phyloP scores from a whole-genome alignment of 2,113 vertebrate species.

The Embiotoca jacksoni region DNA sequence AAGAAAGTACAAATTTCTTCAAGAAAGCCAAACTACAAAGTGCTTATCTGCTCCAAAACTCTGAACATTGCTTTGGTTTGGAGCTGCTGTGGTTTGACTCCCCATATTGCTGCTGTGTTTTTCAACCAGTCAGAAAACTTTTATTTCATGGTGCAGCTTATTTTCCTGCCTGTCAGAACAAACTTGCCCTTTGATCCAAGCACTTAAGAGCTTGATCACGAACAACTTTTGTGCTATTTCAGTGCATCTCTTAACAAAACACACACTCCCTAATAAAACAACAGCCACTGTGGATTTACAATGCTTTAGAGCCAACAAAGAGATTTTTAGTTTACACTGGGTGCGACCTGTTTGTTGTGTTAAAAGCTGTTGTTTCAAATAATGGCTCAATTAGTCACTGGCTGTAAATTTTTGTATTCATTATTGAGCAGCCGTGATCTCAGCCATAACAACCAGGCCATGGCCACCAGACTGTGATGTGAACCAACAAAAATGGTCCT shows the following conservation, averaged over 20 bases:
- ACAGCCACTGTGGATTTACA: slow-evolving; percentile 28
- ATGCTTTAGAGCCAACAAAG: not conserved
- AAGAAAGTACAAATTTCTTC: too few species aligned
- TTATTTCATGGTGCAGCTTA: slow-evolving; percentile 7
- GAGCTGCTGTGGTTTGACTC: not conserved
- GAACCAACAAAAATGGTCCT: slow-evolving; percentile 3
- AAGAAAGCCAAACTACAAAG: too few species aligned
- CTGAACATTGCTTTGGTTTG: not conserved
- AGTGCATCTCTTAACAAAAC: slow-evolving; percentile 9
- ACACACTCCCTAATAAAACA: slow-evolving; percentile 5
- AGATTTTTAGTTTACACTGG: slow-evolving; percentile 13
- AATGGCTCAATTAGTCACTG: slow-evolving; percentile 55
- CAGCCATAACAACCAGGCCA: not conserved
- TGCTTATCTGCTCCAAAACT: not conserved
- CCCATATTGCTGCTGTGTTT: not conserved
- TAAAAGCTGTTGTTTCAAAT: slow-evolving; percentile 44
- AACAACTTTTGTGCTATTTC: not conserved
- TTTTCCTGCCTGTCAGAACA: slow-evolving; percentile 1
- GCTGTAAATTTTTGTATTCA: slow-evolving; percentile 47
- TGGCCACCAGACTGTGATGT: slow-evolving; percentile 30
- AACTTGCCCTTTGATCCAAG: slow-evolving; percentile 3
- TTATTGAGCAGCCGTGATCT: slow-evolving; percentile 43
- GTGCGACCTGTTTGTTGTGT: slow-evolving; percentile 22
- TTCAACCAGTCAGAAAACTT: not conserved
- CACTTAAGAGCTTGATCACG: slow-evolving; percentile 4